phyloP scores from a whole-genome alignment of 2,797 vertebrate genomes.

The Sebastes vulpes region DNA sequence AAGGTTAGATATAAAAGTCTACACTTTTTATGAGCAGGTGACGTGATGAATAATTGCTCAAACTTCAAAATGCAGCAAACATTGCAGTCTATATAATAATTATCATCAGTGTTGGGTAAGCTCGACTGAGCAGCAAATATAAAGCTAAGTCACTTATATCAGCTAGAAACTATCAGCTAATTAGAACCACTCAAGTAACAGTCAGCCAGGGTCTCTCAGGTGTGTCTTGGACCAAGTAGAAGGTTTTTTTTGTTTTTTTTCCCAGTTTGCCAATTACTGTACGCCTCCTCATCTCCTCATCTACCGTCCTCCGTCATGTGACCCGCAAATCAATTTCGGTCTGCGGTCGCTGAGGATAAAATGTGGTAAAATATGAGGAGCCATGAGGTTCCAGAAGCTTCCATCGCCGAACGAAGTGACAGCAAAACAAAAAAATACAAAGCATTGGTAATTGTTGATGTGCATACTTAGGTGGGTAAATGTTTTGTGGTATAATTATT shows the following conservation, averaged over 20 bases:
- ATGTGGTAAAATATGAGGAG: background rate
- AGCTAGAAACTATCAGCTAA: conserved; percentile 49
- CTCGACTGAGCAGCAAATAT: conserved; percentile 45
- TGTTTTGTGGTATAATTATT: background rate
- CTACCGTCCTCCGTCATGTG: conserved; percentile 20
- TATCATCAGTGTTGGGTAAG: conserved; percentile 1
- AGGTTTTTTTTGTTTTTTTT: background rate
- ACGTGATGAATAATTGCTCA: background rate
- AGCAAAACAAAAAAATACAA: background rate
- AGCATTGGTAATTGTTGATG: background rate
- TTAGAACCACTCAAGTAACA: conserved; percentile 55
- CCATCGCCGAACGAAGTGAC: background rate
- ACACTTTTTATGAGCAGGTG: background rate
- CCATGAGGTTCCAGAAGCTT: background rate
- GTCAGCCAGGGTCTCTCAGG: conserved; percentile 45
- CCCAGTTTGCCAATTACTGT: conserved; percentile 46
- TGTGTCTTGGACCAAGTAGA: conserved; percentile 28
- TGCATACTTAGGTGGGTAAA: background rate
- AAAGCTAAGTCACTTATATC: conserved; percentile 39
- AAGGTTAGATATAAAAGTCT: background rate
- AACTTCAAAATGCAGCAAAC: background rate
- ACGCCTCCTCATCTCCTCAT: conserved; percentile 7
- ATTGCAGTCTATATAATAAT: conserved; percentile 19
- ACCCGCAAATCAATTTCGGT: conserved; percentile 5
- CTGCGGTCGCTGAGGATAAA: background rate